Percentiles rank a stretch among this genome's conserved stretches.
Conservation (phyloP, 2,888 invertebrate genomes). For the Sycophila texana region DNA sequence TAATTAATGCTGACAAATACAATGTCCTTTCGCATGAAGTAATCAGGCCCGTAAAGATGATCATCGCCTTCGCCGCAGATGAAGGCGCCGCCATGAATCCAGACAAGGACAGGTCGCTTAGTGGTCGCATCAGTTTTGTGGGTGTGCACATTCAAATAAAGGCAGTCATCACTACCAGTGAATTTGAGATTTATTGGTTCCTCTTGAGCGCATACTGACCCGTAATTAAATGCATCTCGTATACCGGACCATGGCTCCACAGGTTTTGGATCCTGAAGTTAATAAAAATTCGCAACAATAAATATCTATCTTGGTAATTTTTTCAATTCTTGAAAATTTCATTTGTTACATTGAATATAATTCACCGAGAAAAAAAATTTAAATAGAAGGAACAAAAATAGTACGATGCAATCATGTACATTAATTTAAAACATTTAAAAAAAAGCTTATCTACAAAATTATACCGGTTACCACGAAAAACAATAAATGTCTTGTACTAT, state of each 20-base stretch:
- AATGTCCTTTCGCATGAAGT: conserved; percentile 65
- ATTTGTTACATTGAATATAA: too few species aligned
- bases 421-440: too few species aligned
- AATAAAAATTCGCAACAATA: not conserved
- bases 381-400: too few species aligned
- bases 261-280: conserved; percentile 60
- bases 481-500: too few species aligned
- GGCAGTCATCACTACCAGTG: conserved; percentile 60
- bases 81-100: conserved; percentile 65
- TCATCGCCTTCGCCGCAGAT: conserved; percentile 62
- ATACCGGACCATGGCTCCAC: conserved; percentile 58
- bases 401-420: too few species aligned
- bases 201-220: conserved; percentile 39
- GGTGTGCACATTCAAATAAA: conserved; percentile 64
- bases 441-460: too few species aligned
- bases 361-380: too few species aligned
- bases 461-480: too few species aligned
- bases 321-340: too few species aligned
- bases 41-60: conserved; percentile 65
- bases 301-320: not conserved
- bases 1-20: conserved; percentile 70
- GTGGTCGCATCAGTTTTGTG: conserved; percentile 54
- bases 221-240: conserved; percentile 65
- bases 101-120: conserved; percentile 61
- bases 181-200: conserved; percentile 1